A percentile compares a stretch with the other conserved stretches of the same genome.
These are phyloP conservation scores for Sphaerophoria taeniata DNA, from an alignment of 2,888 invertebrate genomes.

Conservation along the genomic window DNA sequence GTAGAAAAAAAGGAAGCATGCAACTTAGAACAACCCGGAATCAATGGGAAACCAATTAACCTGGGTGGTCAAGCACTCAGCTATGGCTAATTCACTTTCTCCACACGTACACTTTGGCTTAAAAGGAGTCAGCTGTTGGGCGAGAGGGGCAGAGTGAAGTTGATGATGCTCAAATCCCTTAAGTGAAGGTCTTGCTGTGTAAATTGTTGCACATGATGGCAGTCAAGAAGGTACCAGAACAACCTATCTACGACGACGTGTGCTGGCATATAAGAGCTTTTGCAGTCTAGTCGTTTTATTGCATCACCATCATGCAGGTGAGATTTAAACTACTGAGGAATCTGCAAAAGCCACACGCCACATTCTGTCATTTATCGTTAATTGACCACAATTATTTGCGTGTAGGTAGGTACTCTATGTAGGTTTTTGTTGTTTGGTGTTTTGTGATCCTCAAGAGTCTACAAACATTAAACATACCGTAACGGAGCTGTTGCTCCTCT, in stretches of 20 bases:
- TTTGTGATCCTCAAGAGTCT: background rate
- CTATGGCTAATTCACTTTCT: conserved; percentile 72
- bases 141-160: conserved; percentile 27
- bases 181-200: conserved; percentile 56
- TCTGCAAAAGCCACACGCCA: conserved; percentile 48
- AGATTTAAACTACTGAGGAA: conserved; percentile 6
- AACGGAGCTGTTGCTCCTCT: no score
- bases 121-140: background rate
- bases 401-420: conserved; percentile 25
- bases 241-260: background rate
- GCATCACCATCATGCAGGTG: background rate
- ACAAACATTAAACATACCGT: no score
- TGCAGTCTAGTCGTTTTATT: background rate
- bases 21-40: conserved; percentile 72
- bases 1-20: conserved; percentile 14
- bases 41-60: conserved; percentile 77
- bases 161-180: conserved; percentile 52
- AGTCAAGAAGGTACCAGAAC: conserved; percentile 33
- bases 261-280: conserved; percentile 18
- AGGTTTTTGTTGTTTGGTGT: conserved; percentile 24
- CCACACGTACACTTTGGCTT: conserved; percentile 56
- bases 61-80: conserved; percentile 72
- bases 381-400: conserved; percentile 69
- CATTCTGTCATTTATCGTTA: conserved; percentile 70
- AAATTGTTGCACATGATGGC: conserved; percentile 70